Percentiles rank a stretch among this genome's conserved stretches.
Evolutionary conservation across 1,140 invertebrate genomes (phyloP).

Genomic region (Probaryconus sp.): DNA sequence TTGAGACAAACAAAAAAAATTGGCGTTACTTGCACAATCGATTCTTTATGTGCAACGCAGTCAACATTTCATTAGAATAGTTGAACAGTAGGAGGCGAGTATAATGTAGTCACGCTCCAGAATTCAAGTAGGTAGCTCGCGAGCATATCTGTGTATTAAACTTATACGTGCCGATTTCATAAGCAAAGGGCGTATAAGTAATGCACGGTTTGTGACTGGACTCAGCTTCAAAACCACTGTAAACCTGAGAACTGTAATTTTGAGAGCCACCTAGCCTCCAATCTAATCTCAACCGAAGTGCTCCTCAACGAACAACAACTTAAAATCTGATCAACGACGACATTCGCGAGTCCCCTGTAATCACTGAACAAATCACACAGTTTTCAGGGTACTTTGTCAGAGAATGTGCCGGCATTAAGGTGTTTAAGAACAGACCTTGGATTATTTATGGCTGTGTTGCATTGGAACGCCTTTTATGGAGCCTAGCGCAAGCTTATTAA

Average conservation of each 20-base stretch:
- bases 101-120: conserved; percentile 59
- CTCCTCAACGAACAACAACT: conserved; percentile 16
- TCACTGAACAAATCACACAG: conserved; percentile 6
- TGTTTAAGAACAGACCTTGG: too few relatives aligned
- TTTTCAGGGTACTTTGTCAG: background rate
- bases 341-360: conserved; percentile 10
- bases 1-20: conserved; percentile 2
- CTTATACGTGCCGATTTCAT: conserved; percentile 51
- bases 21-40: conserved; percentile 19
- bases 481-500: too few relatives aligned
- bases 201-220: conserved; percentile 30
- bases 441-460: too few relatives aligned
- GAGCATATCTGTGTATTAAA: conserved; percentile 38
- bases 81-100: conserved; percentile 51
- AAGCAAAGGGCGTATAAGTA: conserved; percentile 56
- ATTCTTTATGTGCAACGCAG: conserved; percentile 32
- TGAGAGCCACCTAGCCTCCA: too few relatives aligned
- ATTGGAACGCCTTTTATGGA: too few relatives aligned
- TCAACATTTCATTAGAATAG: conserved; percentile 56
- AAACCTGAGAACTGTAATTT: conserved; percentile 50
- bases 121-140: conserved; percentile 56
- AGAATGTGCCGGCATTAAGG: too few relatives aligned
- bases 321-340: conserved; percentile 12
- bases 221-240: conserved; percentile 33
- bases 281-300: conserved; percentile 11